Base-by-base conservation (phyloP, 1,140 invertebrate species). In the Portunus trituberculatus region DNA sequence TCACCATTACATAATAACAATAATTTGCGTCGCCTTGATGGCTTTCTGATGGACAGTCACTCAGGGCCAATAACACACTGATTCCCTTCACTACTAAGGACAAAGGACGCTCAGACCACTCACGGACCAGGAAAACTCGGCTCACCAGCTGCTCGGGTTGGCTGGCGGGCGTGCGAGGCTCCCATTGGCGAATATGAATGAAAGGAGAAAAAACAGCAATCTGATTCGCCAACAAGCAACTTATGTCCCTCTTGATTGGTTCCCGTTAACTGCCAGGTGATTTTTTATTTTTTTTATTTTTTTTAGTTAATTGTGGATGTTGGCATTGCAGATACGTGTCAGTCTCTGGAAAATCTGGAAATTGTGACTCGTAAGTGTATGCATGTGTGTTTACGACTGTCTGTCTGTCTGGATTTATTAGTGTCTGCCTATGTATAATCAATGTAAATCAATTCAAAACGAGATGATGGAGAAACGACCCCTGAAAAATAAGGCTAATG, bases 1-100 rank as follows among this genome's bases (percentile, higher is more conserved):
- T 76, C 67, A 76, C 67, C 67, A n/a, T 76, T n/a, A 25, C 67
- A 76, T 76, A 76, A 76, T 76, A 76, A 76, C 25, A 76, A 76
- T 76, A 76, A 76, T 76, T n/a, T 76, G 12, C 67, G 6, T 76
- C 20, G 67, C 67, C 52, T 0, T 59, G 52, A 59, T 59, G 52
- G 52, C 52, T 59, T 59, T 76, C 67, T 25, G 67, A 76, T n/a
- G 67, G 67, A 8, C 67, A 25, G 67, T 76, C 67, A 76, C 67
- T 76, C 67, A n/a, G n/a, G n/a, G 67, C 67, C 67, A 76, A 76
- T 76, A 76, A 76, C 67, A 76, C 20, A 76, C 20, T 76, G 67
- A 76, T 76, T 76, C 67, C 12, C 20, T 76, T 76, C 67, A 76
- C 67, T 76, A 20, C 67, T 25, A 76, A n/a, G 67, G 67, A 76